phyloP scores from a whole-genome alignment of 2,797 vertebrate genomes.

The Triplophysa yarkandensis region DNA sequence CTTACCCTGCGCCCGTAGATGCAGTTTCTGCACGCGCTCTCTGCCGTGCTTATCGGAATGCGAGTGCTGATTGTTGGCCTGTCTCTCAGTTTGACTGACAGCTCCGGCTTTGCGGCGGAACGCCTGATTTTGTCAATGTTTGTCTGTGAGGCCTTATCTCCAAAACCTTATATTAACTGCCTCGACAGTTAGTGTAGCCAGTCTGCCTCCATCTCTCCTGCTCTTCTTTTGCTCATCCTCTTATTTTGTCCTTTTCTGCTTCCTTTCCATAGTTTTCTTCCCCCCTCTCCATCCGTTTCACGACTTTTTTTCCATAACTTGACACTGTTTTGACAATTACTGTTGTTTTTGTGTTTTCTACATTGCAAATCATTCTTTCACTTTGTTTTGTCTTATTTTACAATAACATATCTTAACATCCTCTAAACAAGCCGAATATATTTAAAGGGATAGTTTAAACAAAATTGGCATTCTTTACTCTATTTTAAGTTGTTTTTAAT shows the following conservation, averaged over 20 bases:
- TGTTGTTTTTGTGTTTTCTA: constrained; percentile 6
- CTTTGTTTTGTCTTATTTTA: not conserved
- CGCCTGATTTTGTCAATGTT: constrained; percentile 83
- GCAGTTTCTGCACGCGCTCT: constrained; percentile 77
- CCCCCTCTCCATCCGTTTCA: constrained; percentile 52
- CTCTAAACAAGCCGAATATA: no score
- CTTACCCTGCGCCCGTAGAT: constrained; percentile 69
- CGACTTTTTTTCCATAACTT: constrained; percentile 1
- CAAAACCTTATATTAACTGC: constrained; percentile 81
- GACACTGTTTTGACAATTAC: not conserved
- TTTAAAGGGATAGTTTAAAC: no score
- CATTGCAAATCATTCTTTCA: not conserved
- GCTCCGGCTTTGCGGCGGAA: constrained; percentile 75
- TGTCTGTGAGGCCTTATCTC: constrained; percentile 80
- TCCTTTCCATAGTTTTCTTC: constrained; percentile 40
- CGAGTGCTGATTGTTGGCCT: constrained; percentile 80
- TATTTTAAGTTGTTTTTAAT: no score
- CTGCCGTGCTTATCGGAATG: constrained; percentile 78
- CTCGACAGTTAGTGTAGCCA: constrained; percentile 78
- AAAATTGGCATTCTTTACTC: no score
- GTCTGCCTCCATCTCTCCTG: constrained; percentile 75
- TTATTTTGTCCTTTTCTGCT: constrained; percentile 52
- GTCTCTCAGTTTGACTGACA: constrained; percentile 82
- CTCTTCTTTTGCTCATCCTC: constrained; percentile 35
- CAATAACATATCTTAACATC: no score